These are phyloP conservation scores for Betta splendens DNA, from an alignment of 2,797 vertebrate species.

Conservation along the genomic window DNA sequence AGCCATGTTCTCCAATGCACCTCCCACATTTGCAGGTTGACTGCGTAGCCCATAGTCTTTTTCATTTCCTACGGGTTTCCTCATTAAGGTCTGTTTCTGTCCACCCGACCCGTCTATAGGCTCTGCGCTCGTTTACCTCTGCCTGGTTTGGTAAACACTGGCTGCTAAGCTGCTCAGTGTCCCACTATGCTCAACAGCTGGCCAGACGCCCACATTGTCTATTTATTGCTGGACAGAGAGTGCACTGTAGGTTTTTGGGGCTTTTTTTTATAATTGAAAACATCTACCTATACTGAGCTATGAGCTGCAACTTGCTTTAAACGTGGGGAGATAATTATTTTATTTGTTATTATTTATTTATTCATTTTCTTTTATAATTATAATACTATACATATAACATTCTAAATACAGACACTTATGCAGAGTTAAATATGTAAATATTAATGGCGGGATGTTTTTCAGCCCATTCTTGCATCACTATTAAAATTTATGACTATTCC, in stretches of 20 bases:
- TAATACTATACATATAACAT: no score
- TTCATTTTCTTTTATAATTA: background rate
- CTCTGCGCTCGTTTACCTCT: constrained; percentile 1
- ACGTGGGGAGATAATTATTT: constrained; percentile 2
- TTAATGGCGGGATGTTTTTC: background rate
- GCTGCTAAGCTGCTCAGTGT: background rate
- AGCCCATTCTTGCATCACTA: constrained; percentile 13
- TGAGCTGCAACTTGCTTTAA: background rate
- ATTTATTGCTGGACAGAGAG: background rate
- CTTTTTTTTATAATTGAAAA: background rate
- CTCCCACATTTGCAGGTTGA: constrained; percentile 60
- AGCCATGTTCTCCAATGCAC: constrained; percentile 53
- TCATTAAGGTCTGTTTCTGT: constrained; percentile 1
- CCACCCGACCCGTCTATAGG: background rate
- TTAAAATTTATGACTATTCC: constrained; percentile 7
- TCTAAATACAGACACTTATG: background rate
- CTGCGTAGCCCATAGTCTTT: constrained; percentile 58
- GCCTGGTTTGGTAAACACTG: background rate
- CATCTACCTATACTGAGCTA: background rate
- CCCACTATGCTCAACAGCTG: background rate
- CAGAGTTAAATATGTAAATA: background rate
- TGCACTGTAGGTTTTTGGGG: background rate
- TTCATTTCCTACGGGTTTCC: constrained; percentile 50
- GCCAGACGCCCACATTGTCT: background rate
- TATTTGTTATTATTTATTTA: background rate